Percentiles rank a stretch among this genome's conserved stretches.
Conservation (phyloP, 2,888 invertebrate species). For the Cantharis nigra region DNA sequence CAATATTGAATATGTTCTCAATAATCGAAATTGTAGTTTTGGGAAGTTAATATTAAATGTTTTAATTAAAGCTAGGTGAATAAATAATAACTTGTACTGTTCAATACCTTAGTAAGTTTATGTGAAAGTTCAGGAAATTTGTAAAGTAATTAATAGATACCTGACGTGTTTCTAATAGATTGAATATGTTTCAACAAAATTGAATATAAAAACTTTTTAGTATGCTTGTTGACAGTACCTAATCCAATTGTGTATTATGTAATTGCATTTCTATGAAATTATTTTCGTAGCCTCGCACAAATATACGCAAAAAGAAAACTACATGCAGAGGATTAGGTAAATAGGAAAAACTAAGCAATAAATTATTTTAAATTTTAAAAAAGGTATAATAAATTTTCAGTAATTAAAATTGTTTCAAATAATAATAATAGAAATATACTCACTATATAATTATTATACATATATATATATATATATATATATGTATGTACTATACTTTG, state of each 20-base stretch:
- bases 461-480: too few relatives aligned
- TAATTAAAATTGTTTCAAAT: not conserved
- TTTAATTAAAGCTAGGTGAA: not conserved
- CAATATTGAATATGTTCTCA: not conserved
- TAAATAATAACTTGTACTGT: not conserved
- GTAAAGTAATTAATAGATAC: not conserved
- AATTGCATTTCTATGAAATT: not conserved
- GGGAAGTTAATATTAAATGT: not conserved
- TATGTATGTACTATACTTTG: too few relatives aligned
- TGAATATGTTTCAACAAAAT: not conserved
- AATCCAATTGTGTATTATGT: too few relatives aligned
- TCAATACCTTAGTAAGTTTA: not conserved
- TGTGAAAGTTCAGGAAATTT: not conserved
- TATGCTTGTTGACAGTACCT: not conserved
- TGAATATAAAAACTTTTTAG: not conserved
- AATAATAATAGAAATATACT: too few relatives aligned
- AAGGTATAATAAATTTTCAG: too few relatives aligned
- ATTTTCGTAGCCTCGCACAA: not conserved
- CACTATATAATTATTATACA: too few relatives aligned
- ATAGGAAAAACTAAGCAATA: not conserved
- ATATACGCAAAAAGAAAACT: too few relatives aligned
- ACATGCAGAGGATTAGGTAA: not conserved
- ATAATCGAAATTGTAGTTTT: not conserved
- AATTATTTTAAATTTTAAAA: not conserved
- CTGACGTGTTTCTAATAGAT: not conserved